Percentiles rank a stretch among this genome's conserved stretches.
Conservation (phyloP, 2,888 invertebrate genomes). For the Synergus laeviventris region DNA sequence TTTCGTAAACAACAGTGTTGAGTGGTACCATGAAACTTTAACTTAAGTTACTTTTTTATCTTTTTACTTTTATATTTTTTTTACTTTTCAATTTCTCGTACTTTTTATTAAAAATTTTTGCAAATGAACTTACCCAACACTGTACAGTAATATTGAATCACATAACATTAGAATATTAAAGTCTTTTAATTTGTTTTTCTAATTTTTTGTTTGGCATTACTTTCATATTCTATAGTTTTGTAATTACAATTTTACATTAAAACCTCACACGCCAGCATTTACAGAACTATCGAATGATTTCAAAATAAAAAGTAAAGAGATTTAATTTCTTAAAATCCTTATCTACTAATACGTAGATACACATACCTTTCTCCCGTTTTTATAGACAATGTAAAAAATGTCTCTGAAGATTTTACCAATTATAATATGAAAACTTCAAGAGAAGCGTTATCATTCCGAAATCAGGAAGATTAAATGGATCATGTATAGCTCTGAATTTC, state of each 20-base stretch:
- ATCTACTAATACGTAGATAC: neutral
- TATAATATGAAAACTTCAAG: neutral
- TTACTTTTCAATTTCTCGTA: too few relatives aligned
- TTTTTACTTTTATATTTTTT: too few relatives aligned
- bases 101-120: too few relatives aligned
- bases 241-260: neutral
- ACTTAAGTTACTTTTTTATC: too few relatives aligned
- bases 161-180: neutral
- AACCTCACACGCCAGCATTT: neutral
- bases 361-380: neutral
- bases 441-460: neutral
- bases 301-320: neutral
- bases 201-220: neutral
- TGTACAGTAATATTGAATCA: neutral
- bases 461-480: neutral
- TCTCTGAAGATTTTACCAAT: neutral
- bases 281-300: conserved; percentile 8
- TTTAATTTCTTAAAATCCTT: neutral
- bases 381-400: neutral
- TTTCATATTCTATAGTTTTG: neutral
- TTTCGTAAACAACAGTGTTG: neutral
- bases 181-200: neutral
- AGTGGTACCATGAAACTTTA: too few relatives aligned
- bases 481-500: neutral
- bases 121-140: too few relatives aligned